phyloP scores from a whole-genome alignment of 2,888 invertebrate genomes.

The Drosophila rubida region DNA sequence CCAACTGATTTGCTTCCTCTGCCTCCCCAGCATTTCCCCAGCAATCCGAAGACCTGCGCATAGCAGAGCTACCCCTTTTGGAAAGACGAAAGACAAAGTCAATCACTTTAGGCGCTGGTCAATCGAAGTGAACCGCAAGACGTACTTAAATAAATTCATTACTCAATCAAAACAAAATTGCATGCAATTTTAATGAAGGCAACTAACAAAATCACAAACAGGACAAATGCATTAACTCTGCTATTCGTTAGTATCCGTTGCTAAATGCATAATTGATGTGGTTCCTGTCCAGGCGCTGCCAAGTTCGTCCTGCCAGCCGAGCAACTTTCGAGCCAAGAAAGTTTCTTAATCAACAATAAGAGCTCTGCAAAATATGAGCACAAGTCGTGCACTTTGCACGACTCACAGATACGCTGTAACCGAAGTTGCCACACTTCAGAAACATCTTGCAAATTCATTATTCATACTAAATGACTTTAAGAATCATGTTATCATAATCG shows the following conservation, averaged over 20 bases:
- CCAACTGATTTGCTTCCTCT: background rate
- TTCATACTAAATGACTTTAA: no score
- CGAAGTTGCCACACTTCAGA: no score
- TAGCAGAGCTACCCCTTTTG: background rate
- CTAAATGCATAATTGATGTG: conserved; percentile 59
- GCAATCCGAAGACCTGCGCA: conserved; percentile 18
- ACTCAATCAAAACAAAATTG: conserved; percentile 49
- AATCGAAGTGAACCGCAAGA: conserved; percentile 50
- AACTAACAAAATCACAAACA: conserved; percentile 51
- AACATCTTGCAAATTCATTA: no score
- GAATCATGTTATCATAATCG: background rate
- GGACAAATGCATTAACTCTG: conserved; percentile 49
- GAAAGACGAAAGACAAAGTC: background rate
- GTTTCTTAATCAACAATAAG: conserved; percentile 59
- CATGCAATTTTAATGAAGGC: conserved; percentile 56
- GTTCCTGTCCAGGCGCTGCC: background rate
- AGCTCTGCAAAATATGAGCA: conserved; percentile 6
- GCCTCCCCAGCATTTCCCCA: conserved; percentile 6
- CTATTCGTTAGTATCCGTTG: conserved; percentile 30
- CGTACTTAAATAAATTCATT: conserved; percentile 38
- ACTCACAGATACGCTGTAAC: background rate
- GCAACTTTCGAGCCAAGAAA: conserved; percentile 35
- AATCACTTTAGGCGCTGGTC: conserved; percentile 29
- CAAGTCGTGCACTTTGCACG: background rate
- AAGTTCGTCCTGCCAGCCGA: background rate